Base-by-base conservation (phyloP, 2,888 invertebrate genomes). In the Embidobia sp. region DNA sequence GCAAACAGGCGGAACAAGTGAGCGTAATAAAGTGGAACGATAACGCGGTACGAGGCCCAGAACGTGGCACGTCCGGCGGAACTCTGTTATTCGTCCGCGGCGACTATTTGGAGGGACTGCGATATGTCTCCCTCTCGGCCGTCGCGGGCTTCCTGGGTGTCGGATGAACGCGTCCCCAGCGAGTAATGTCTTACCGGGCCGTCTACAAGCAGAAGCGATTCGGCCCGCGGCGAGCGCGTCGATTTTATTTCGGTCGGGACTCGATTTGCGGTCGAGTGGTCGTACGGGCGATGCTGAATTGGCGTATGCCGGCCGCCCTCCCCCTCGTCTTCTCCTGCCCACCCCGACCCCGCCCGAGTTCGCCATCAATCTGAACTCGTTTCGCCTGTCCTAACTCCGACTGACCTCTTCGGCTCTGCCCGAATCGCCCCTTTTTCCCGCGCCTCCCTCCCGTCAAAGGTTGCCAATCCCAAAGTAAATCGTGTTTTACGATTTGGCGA, bases 201-300 rank as follows among this genome's bases (percentile, higher is more conserved):
- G 64, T 40, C 64, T 81, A 85, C 80, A 82, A 66, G 81, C 79
- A 83, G 83, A 84, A n/a, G n/a, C n/a, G n/a, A n/a, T n/a, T 82
- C 80, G 77, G 73, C 77, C 72, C 78, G 79, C 79, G 79, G 74
- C 59, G 63, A 72, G 64, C 64, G 74, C 86, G 64, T 61, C 82
- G 84, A 86, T 86, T 88, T 87, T 87, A 87, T 87, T 87, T 84
- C 80, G 83, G 82, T 83, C 79, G 81, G 85, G 86, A 86, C 86
- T 87, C 86, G 85, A 88, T 88, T 88, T 88, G 87, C 84, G 87
- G 87, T 86, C 40, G 59, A 77, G 84, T 86, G 84, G 81, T 83
- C 84, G 85, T 85, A 84, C 83, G 84, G 84, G 77, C 79, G 80
- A 86, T 86, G 85, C 85, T 85, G 86, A 86, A 87, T 87, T 87